A percentile compares a stretch with the other conserved stretches of the same genome.
These are phyloP conservation scores for Tenebrio molitor DNA, from an alignment of 1,140 invertebrate genomes.

Conservation along the genomic window DNA sequence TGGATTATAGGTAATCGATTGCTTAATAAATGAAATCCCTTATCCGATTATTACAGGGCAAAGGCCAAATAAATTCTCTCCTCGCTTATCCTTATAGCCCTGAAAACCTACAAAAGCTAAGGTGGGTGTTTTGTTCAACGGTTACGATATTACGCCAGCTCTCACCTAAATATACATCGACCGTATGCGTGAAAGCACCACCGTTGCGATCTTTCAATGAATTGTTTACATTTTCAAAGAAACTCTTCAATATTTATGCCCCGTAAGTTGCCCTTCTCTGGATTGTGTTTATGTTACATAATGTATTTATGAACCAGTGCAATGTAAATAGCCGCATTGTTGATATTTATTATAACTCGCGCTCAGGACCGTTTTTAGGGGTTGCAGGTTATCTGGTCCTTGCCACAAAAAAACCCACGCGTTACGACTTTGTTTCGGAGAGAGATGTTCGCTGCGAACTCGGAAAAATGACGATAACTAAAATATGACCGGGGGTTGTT, in stretches of 20 bases:
- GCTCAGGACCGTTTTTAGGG: neutral
- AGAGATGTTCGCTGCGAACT: no score
- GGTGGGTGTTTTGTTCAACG: slow-evolving; percentile 44
- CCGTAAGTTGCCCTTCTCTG: slow-evolving; percentile 32
- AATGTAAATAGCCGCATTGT: slow-evolving; percentile 45
- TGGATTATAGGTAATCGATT: slow-evolving; percentile 59
- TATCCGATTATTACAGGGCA: slow-evolving; percentile 59
- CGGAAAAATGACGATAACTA: no score
- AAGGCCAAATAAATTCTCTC: slow-evolving; percentile 58
- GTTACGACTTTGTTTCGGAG: neutral
- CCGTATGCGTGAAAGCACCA: slow-evolving; percentile 41
- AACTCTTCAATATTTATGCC: slow-evolving; percentile 43
- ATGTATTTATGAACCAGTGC: slow-evolving; percentile 39
- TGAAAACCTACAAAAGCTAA: slow-evolving; percentile 51
- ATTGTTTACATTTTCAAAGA: slow-evolving; percentile 43
- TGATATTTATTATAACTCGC: slow-evolving; percentile 41
- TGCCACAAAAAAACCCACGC: slow-evolving; percentile 3
- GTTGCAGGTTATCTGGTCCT: neutral
- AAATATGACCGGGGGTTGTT: no score
- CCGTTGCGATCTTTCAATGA: slow-evolving; percentile 38
- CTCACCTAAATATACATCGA: slow-evolving; percentile 46
- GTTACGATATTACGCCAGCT: slow-evolving; percentile 30
- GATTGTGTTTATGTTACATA: slow-evolving; percentile 40
- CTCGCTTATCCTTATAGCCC: slow-evolving; percentile 49
- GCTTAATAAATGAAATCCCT: slow-evolving; percentile 61